Evolutionary conservation across 2,113 vertebrate species (phyloP).

Genomic region (Poeciliopsis turrubarensis): DNA sequence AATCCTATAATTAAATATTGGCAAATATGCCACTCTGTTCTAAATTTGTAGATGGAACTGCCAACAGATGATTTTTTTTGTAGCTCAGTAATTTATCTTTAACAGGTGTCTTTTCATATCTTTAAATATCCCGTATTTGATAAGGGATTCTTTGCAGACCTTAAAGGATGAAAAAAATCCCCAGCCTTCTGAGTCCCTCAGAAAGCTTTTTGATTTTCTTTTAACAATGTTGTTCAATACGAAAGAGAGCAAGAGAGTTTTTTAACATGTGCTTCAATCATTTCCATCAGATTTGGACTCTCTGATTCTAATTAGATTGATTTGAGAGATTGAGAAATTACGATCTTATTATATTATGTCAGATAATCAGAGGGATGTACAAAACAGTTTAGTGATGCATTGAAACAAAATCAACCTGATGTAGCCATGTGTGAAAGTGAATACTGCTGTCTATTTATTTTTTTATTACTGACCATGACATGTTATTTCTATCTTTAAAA

Average conservation of each 20-base stretch:
- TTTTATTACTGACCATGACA: background rate
- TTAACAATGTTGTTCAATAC: background rate
- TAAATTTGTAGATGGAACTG: background rate
- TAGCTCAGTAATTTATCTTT: background rate
- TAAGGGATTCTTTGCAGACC: too few species aligned
- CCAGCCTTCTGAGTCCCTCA: background rate
- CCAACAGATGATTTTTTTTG: background rate
- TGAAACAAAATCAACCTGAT: constrained; percentile 8
- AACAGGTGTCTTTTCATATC: background rate
- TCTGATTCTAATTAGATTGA: background rate
- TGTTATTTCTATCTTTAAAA: constrained; percentile 7
- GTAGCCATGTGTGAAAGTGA: background rate
- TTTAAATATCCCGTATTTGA: too few species aligned
- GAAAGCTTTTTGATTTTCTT: background rate
- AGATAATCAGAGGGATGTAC: background rate
- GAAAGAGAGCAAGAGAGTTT: background rate
- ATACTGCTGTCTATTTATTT: background rate
- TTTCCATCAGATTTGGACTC: background rate
- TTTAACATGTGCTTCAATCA: background rate
- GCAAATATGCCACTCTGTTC: background rate
- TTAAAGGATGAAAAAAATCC: background rate
- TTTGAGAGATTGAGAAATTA: background rate
- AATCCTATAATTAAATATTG: background rate
- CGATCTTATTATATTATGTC: background rate
- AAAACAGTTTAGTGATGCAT: background rate